These are phyloP conservation scores for Ceryle rudis DNA, from an alignment of 2,797 vertebrate species.

Conservation along the genomic window DNA sequence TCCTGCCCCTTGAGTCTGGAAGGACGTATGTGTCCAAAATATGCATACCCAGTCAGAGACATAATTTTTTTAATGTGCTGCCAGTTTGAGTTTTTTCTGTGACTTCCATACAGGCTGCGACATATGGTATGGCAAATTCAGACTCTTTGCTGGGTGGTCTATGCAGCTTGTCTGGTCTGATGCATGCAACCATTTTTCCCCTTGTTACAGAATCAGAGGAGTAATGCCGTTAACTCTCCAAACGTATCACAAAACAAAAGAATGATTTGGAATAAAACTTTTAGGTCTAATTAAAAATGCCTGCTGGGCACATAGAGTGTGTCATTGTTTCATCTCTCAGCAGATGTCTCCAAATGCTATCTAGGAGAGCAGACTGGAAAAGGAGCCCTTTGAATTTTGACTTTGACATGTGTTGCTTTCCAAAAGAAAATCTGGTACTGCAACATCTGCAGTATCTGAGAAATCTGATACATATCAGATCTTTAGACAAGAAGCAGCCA, in stretches of 20 bases:
- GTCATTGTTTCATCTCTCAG: not conserved
- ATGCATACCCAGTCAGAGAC: not conserved
- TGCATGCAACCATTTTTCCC: not conserved
- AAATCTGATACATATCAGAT: not conserved
- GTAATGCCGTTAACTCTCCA: not conserved
- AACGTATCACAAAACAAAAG: not conserved
- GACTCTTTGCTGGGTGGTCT: not conserved
- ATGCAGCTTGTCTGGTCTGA: not conserved
- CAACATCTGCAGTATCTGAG: not conserved
- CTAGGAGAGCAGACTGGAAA: not conserved
- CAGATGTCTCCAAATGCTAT: not conserved
- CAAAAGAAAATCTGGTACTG: not conserved
- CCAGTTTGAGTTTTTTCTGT: not conserved
- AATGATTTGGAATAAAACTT: not conserved
- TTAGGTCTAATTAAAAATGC: not conserved
- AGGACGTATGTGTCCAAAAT: not conserved
- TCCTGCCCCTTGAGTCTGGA: not conserved
- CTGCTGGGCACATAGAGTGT: not conserved
- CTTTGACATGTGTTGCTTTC: not conserved
- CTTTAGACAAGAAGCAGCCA: not conserved
- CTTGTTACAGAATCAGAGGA: not conserved
- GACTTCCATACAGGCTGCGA: not conserved
- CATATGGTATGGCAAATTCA: not conserved
- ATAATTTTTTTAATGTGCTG: not conserved
- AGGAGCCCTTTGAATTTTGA: not conserved